Evolutionary conservation across 2,888 invertebrate species (phyloP).

Genomic region (Temnothorax ravouxi): DNA sequence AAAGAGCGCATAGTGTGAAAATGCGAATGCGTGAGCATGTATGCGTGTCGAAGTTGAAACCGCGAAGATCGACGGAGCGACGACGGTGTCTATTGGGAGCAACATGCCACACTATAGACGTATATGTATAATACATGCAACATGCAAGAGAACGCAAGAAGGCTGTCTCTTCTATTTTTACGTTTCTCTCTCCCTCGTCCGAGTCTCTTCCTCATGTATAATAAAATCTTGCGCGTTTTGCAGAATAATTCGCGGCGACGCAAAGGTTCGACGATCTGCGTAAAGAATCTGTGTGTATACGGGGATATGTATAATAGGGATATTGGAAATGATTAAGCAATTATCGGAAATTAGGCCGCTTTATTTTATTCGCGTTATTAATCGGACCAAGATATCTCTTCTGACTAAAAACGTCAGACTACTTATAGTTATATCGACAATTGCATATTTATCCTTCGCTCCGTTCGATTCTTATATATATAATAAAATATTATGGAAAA

Average conservation of each 20-base stretch:
- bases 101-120: not conserved
- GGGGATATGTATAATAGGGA: not conserved
- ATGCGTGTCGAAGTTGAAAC: slow-evolving; percentile 6
- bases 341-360: slow-evolving; percentile 50
- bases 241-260: slow-evolving; percentile 20
- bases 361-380: slow-evolving; percentile 38
- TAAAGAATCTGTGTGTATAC: not conserved
- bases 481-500: slow-evolving; percentile 38
- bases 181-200: not conserved
- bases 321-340: not conserved
- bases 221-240: slow-evolving; percentile 9
- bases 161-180: slow-evolving; percentile 26
- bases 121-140: slow-evolving; percentile 21
- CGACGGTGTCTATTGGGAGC: slow-evolving; percentile 21
- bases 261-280: not conserved
- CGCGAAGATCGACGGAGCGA: slow-evolving; percentile 20
- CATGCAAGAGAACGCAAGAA: not conserved
- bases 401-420: not conserved
- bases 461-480: not conserved
- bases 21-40: not conserved
- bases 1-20: not conserved
- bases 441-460: slow-evolving; percentile 6
- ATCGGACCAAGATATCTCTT: not conserved
- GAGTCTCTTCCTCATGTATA: slow-evolving; percentile 13
- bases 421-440: not conserved